phyloP scores from a whole-genome alignment of 2,113 vertebrate genomes.

The Hylia prasina region DNA sequence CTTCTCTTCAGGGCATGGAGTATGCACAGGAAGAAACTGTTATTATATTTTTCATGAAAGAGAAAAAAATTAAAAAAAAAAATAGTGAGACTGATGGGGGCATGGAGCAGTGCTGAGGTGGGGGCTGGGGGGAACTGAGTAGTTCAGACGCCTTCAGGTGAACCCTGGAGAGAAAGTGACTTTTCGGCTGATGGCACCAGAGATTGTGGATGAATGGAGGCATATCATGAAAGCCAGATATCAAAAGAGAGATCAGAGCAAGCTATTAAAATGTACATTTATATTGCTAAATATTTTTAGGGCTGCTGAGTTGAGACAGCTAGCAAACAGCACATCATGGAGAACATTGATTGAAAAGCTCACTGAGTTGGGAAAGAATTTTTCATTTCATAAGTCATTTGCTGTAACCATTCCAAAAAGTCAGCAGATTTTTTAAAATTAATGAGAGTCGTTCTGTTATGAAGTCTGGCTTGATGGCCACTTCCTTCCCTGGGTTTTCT shows the following conservation, averaged over 20 bases:
- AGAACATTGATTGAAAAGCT: conserved; percentile 61
- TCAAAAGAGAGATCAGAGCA: conserved; percentile 34
- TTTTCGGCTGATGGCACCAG: conserved; percentile 42
- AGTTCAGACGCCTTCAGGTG: not conserved
- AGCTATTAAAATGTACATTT: conserved; percentile 65
- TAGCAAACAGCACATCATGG: conserved; percentile 56
- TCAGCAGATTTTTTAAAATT: conserved; percentile 62
- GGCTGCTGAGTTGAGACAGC: conserved; percentile 50
- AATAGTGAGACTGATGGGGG: not conserved
- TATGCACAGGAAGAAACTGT: not conserved
- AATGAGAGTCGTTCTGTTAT: conserved; percentile 25
- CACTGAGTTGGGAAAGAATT: conserved; percentile 54
- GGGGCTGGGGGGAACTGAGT: not conserved
- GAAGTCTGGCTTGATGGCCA: conserved; percentile 38
- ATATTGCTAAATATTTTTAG: conserved; percentile 62
- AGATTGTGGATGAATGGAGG: conserved; percentile 36
- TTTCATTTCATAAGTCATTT: conserved; percentile 69
- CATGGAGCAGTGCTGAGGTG: fast-evolving
- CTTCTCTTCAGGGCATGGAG: not conserved
- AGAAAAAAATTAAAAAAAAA: not conserved
- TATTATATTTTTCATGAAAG: not conserved
- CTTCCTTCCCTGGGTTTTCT: conserved; percentile 3
- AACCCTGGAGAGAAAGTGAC: conserved; percentile 34
- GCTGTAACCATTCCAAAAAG: conserved; percentile 61
- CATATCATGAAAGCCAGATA: conserved; percentile 40